Base-by-base conservation (phyloP, 2,113 vertebrate genomes). In the Stigmatopora argus region DNA sequence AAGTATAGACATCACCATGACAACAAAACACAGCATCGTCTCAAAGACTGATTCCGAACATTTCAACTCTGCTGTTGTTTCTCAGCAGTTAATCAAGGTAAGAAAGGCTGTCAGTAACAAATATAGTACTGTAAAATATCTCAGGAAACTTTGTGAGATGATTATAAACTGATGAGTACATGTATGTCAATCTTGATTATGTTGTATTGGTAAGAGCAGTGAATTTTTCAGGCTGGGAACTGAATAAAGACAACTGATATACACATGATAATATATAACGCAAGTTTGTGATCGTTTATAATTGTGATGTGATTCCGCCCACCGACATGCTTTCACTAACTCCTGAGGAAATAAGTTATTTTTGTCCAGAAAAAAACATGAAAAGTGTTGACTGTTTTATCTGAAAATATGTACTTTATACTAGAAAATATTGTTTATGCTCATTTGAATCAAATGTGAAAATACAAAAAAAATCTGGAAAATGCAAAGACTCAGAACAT, bases 331-430 rank as follows among this genome's bases (percentile, higher is more conserved):
- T 66, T 58, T 67, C 74, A 67, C 64, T 73, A 82, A 77, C 75
- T 80, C 69, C 72, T 73, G 74, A 76, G 69, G 66, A 84, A 82
- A 85, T 85, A 80, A 83, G 73, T 84, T 86, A 84, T 87, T 87
- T 86, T 86, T 77, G 85, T 82, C 78, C 77, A 78, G 52, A 69
- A 77, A 80, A 41, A 41, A 5, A 5, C 1, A 21, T 31, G 31
- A 56, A 77, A 74, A 65, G 70, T 76, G 65, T 66, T 52, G 19
- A 71, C 65, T 77, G 46, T 79, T 75, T 76, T 65, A 78, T 78
- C 67, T 26, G 64, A 72, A 66, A 62, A 81, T 82, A 82, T 81
- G 69, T 83, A 73, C 68, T 72, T 80, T 52, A 66, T 72, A 73
- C 80, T 65, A 80, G 64, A 84, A 65, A 69, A 72, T 80, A 66